phyloP scores from a whole-genome alignment of 2,113 vertebrate genomes.

The Taurulus bubalis region DNA sequence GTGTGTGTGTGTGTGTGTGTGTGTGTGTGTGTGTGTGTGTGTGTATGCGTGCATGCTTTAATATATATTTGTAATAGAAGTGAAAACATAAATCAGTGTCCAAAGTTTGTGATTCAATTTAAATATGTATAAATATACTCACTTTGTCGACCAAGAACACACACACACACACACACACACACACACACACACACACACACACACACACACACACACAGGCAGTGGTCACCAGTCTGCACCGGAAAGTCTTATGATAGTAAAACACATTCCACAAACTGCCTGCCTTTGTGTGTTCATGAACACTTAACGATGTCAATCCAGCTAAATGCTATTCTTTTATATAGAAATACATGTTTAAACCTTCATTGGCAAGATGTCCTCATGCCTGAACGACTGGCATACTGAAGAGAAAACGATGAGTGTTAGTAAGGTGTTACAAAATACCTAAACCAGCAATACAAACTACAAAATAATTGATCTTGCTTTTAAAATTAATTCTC shows the following conservation, averaged over 20 bases:
- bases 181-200: neutral
- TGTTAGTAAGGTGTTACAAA: neutral
- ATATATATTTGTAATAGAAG: neutral
- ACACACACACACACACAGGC: neutral
- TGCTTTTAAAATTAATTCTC: neutral
- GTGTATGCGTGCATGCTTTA: neutral
- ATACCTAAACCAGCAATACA: neutral
- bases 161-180: constrained; percentile 10
- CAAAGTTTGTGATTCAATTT: neutral
- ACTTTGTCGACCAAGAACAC: neutral
- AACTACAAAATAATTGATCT: neutral
- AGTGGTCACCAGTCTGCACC: neutral
- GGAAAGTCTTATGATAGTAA: constrained; percentile 45
- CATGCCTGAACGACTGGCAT: neutral
- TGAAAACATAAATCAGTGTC: neutral
- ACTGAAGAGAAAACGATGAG: neutral
- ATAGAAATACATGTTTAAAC: neutral
- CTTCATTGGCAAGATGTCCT: neutral
- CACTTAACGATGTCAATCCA: neutral
- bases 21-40: too few relatives aligned
- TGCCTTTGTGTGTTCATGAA: constrained; percentile 21
- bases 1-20: too few relatives aligned
- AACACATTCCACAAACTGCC: constrained; percentile 20
- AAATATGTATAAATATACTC: neutral
- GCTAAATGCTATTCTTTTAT: neutral